Percentiles rank a stretch among this genome's conserved stretches.
These are phyloP conservation scores for Sprattus sprattus DNA, from an alignment of 2,113 vertebrate genomes.

Conservation along the genomic window DNA sequence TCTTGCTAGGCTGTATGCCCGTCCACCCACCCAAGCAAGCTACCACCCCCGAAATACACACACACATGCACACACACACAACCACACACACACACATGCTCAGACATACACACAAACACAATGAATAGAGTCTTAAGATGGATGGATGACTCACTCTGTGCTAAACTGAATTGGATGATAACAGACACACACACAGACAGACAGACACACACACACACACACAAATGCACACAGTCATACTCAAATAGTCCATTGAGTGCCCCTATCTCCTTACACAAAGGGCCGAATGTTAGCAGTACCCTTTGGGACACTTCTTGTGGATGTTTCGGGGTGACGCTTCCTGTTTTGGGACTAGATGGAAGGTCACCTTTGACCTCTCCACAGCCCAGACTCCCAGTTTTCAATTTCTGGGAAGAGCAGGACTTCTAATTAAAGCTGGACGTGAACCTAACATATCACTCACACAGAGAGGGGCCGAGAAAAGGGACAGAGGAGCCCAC, in stretches of 20 bases:
- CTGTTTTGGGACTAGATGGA: conserved; percentile 1
- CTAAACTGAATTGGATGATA: neutral
- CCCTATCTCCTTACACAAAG: neutral
- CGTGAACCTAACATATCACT: neutral
- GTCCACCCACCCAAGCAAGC: conserved; percentile 7
- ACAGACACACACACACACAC: neutral
- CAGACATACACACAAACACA: neutral
- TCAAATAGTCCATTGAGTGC: neutral
- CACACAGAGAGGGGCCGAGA: neutral
- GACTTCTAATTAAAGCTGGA: neutral
- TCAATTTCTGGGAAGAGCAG: neutral
- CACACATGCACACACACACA: neutral
- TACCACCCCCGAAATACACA: neutral
- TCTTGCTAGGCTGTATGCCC: neutral
- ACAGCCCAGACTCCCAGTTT: neutral
- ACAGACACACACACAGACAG: neutral
- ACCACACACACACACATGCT: neutral
- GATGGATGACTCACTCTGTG: neutral
- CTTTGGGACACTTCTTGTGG: neutral
- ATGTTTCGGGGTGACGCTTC: neutral
- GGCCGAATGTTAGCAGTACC: neutral
- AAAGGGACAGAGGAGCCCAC: neutral
- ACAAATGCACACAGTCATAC: neutral
- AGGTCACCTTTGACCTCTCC: neutral
- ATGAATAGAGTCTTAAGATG: neutral